Percentiles rank a stretch among this genome's conserved stretches.
Conservation (phyloP, 2,113 vertebrate species). For the Hippopotamus amphibius region DNA sequence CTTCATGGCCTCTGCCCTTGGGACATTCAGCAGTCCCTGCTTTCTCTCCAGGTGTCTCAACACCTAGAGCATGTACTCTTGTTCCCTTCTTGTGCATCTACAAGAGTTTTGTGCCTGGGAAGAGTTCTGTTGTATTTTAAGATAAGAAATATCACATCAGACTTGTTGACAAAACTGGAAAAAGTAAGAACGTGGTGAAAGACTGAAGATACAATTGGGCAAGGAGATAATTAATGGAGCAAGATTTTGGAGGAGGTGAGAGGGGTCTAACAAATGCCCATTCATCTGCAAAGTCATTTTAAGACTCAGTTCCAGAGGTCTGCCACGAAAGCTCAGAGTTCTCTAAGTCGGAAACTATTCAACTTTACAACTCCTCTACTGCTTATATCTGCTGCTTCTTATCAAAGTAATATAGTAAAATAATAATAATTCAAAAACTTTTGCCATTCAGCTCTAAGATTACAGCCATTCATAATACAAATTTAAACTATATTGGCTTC, state of each 20-base stretch:
- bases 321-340: not conserved
- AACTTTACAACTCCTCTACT: not conserved
- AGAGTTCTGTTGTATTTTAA: not conserved
- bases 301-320: not conserved
- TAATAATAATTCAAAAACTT: not conserved
- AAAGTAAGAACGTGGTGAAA: not conserved
- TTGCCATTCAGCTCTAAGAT: not conserved
- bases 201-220: not conserved
- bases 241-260: not conserved
- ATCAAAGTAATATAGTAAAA: not conserved
- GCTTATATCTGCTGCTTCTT: not conserved
- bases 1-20: not conserved
- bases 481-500: conserved; percentile 30
- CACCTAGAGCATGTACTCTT: not conserved
- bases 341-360: not conserved
- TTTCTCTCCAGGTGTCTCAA: not conserved
- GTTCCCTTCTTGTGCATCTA: not conserved
- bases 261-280: not conserved
- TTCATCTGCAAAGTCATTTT: not conserved
- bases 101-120: not conserved
- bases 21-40: not conserved
- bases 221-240: not conserved
- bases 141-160: not conserved
- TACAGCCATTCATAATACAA: not conserved
- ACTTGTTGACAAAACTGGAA: not conserved